phyloP scores from a whole-genome alignment of 2,888 invertebrate genomes.

The Morpho helenor region DNA sequence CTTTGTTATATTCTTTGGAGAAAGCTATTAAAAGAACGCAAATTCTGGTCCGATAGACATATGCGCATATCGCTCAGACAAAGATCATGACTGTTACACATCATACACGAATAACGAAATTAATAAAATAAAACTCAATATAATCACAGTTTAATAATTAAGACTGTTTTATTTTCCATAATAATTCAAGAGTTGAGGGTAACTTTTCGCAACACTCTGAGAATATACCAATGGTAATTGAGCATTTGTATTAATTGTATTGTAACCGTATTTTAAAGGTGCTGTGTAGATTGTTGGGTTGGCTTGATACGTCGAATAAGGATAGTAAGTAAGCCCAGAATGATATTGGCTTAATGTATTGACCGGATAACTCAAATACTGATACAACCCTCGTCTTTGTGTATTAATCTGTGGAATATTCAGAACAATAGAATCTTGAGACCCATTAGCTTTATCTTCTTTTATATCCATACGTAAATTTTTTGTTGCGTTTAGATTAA shows the following conservation, averaged over 20 bases:
- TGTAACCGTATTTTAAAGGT: constrained; percentile 1
- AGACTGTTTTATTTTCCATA: neutral
- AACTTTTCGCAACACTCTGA: neutral
- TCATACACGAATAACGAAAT: too few relatives aligned
- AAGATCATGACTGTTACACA: too few relatives aligned
- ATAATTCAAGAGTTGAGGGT: neutral
- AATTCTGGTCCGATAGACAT: too few relatives aligned
- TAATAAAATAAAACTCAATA: too few relatives aligned
- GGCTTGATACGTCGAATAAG: neutral
- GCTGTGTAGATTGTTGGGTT: neutral
- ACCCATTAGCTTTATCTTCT: neutral
- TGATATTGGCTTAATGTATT: constrained; percentile 2
- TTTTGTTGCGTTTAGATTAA: constrained; percentile 1
- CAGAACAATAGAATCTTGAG: neutral
- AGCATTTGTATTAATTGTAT: neutral
- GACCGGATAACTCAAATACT: neutral
- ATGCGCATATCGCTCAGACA: too few relatives aligned
- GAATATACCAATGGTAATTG: neutral
- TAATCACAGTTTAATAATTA: too few relatives aligned
- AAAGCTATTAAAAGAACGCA: too few relatives aligned
- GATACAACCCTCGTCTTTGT: neutral
- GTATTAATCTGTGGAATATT: neutral
- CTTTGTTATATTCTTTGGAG: too few relatives aligned
- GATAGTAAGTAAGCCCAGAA: neutral
- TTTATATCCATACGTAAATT: neutral